These are phyloP conservation scores for Mormyrus proboscirostris DNA, from an alignment of 2,797 vertebrate genomes.

Conservation along the genomic window DNA sequence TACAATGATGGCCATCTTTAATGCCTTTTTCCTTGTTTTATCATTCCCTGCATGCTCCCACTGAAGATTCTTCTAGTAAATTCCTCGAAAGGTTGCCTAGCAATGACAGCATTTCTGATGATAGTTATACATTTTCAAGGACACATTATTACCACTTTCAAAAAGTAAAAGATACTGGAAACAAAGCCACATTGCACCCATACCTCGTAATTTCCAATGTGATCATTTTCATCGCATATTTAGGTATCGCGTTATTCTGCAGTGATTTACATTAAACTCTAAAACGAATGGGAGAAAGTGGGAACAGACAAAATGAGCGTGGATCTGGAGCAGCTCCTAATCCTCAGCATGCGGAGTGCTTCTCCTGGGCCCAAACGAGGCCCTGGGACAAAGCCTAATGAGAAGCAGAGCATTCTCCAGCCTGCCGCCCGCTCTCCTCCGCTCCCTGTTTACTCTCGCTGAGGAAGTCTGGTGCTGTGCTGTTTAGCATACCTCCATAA, in stretches of 20 bases:
- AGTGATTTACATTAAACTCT: background rate
- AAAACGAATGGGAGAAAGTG: background rate
- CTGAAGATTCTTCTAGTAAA: background rate
- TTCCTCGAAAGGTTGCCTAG: background rate
- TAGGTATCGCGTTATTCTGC: background rate
- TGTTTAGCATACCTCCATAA: conserved; percentile 55
- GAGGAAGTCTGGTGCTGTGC: conserved; percentile 54
- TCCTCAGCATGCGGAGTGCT: conserved; percentile 33
- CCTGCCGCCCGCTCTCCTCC: conserved; percentile 43
- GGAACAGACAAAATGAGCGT: background rate
- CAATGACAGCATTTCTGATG: background rate
- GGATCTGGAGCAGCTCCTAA: background rate
- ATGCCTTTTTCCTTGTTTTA: background rate
- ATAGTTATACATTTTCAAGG: background rate
- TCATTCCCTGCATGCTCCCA: background rate
- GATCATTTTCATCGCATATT: conserved; percentile 4
- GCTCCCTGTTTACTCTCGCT: conserved; percentile 43
- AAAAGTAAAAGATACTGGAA: background rate
- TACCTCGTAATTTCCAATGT: background rate
- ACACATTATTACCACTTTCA: background rate
- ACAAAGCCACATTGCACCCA: background rate
- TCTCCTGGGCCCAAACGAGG: conserved; percentile 48
- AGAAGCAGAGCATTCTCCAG: conserved; percentile 44
- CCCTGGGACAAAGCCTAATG: conserved; percentile 40
- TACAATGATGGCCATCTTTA: conserved; percentile 20